Evolutionary conservation across 2,113 vertebrate species (phyloP).

Genomic region (Otus sunia): DNA sequence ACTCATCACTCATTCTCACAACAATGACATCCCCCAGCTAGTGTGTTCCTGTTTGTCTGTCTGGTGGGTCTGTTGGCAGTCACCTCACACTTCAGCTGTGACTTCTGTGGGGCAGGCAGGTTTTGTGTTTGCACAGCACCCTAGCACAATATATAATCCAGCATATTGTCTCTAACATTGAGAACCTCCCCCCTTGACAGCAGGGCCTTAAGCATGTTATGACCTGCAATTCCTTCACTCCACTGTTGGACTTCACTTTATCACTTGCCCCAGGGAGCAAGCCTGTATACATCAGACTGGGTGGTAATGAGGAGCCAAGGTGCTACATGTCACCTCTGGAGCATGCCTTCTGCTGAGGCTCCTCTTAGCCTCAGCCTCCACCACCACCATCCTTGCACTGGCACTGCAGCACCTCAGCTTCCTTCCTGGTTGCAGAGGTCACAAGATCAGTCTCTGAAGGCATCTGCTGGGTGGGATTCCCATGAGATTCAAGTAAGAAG

Average conservation of each 20-base stretch:
- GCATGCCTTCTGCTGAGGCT: neutral
- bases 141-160: neutral
- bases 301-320: neutral
- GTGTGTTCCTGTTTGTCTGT: neutral
- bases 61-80: neutral
- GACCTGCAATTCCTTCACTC: neutral
- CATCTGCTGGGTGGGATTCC: neutral
- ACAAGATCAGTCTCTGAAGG: neutral
- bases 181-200: neutral
- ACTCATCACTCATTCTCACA: neutral
- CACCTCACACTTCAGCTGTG: neutral
- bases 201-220: neutral
- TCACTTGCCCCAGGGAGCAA: neutral
- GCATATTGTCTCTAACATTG: neutral
- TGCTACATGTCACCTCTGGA: neutral
- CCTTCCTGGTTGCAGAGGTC: neutral
- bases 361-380: accelerated
- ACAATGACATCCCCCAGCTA: neutral
- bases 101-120: neutral
- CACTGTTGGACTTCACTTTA: neutral
- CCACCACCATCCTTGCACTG: neutral
- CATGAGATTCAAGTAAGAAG: neutral
- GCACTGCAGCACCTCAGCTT: neutral
- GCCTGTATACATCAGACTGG: neutral
- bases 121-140: neutral